A percentile compares a stretch with the other conserved stretches of the same genome.
Conservation (phyloP, 2,113 vertebrate species). For the Dromiciops gliroides region DNA sequence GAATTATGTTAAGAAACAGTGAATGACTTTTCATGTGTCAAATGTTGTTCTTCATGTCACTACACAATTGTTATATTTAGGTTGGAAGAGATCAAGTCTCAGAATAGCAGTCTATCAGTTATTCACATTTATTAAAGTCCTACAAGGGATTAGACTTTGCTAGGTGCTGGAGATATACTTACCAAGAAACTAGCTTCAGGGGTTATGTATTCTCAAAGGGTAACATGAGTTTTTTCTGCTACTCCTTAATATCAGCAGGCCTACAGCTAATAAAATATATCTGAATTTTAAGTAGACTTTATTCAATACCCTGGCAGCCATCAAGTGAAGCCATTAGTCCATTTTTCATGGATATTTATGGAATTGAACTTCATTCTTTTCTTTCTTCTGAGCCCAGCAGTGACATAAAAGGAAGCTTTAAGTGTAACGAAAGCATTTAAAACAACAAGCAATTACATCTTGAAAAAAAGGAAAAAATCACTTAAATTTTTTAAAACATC, state of each 20-base stretch:
- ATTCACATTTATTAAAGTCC: not conserved
- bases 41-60: not conserved
- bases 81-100: conserved; percentile 15
- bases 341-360: conserved; percentile 34
- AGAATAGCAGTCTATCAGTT: not conserved
- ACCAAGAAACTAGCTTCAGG: not conserved
- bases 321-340: conserved; percentile 34
- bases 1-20: conserved; percentile 6
- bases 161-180: not conserved
- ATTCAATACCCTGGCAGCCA: not conserved
- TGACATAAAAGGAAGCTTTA: conserved; percentile 19
- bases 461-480: not conserved
- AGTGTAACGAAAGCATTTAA: conserved; percentile 44
- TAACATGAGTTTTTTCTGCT: conserved; percentile 19
- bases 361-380: conserved; percentile 54
- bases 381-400: conserved; percentile 36
- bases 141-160: not conserved
- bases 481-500: not conserved
- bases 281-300: conserved; percentile 39
- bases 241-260: conserved; percentile 32
- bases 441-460: conserved; percentile 53
- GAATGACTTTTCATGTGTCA: not conserved
- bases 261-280: conserved; percentile 23
- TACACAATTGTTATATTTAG: not conserved
- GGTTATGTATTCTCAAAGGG: not conserved